phyloP scores from a whole-genome alignment of 1,140 invertebrate species.

The Drosophila watanabei region DNA sequence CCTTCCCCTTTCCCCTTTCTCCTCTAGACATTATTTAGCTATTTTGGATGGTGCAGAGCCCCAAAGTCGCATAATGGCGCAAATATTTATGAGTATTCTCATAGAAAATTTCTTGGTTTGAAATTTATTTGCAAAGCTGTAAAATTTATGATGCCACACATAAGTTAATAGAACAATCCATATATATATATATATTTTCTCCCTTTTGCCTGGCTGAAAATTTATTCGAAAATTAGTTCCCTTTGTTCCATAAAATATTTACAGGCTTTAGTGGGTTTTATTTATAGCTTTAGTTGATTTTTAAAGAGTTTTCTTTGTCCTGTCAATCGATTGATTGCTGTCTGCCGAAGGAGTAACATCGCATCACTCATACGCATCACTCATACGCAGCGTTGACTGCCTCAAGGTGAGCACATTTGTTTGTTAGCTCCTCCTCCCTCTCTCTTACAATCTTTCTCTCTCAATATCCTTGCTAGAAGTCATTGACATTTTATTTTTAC shows the following conservation, averaged over 20 bases:
- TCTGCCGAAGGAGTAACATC: conserved; percentile 16
- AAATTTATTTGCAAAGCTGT: conserved; percentile 76
- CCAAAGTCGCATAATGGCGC: conserved; percentile 70
- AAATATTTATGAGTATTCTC: conserved; percentile 80
- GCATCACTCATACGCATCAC: conserved; percentile 56
- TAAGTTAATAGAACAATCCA: conserved; percentile 77
- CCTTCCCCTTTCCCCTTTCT: not conserved
- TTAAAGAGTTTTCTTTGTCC: conserved; percentile 18
- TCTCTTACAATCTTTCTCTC: not conserved
- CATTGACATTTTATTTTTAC: conserved; percentile 64
- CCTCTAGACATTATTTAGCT: conserved; percentile 65
- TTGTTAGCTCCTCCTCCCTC: not conserved
- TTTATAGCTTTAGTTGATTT: conserved; percentile 33
- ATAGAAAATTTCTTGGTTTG: conserved; percentile 25
- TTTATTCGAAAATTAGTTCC: conserved; percentile 75
- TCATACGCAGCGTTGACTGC: conserved; percentile 59
- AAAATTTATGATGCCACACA: conserved; percentile 78
- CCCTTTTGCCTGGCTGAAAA: conserved; percentile 17
- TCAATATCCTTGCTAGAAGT: conserved; percentile 37
- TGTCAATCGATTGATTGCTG: conserved; percentile 37
- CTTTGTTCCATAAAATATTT: conserved; percentile 36
- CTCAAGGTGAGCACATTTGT: conserved; percentile 24
- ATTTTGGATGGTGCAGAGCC: conserved; percentile 61
- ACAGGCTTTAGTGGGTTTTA: conserved; percentile 39
- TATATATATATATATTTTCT: not conserved